A percentile compares a stretch with the other conserved stretches of the same genome.
phyloP scores from a whole-genome alignment of 2,888 invertebrate genomes.

The Oscheius onirici region DNA sequence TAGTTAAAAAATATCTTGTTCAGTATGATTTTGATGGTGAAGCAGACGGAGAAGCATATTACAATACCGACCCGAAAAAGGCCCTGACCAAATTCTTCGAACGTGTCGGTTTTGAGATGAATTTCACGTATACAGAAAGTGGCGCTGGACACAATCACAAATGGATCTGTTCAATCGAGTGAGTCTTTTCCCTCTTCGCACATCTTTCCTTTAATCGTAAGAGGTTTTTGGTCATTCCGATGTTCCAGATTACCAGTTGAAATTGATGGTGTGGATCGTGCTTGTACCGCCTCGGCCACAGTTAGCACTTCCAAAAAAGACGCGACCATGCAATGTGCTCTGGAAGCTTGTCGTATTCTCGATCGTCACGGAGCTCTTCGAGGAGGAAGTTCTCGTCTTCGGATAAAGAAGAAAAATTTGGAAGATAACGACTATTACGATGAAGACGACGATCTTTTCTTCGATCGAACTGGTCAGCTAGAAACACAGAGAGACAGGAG shows the following conservation, averaged over 20 bases:
- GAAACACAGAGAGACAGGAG: constrained; percentile 85
- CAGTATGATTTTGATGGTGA: constrained; percentile 49
- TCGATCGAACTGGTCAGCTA: constrained; percentile 91
- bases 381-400: constrained; percentile 39
- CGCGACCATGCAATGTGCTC: constrained; percentile 80
- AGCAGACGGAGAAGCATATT: constrained; percentile 82
- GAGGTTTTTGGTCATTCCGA: background rate
- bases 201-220: too few relatives aligned
- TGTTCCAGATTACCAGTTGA: constrained; percentile 55
- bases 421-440: constrained; percentile 85
- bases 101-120: constrained; percentile 81
- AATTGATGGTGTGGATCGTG: constrained; percentile 51
- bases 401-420: constrained; percentile 49
- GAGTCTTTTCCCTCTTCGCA: constrained; percentile 52
- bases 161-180: constrained; percentile 79
- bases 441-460: constrained; percentile 92
- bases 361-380: constrained; percentile 85
- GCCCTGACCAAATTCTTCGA: constrained; percentile 92
- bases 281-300: constrained; percentile 51
- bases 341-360: constrained; percentile 91
- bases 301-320: constrained; percentile 59
- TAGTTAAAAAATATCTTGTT: background rate
- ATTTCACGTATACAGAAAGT: constrained; percentile 84
- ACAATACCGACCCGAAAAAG: constrained; percentile 92
- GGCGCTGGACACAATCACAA: constrained; percentile 87